Conservation (phyloP, 2,113 vertebrate species). For the Spermophilus dauricus region DNA sequence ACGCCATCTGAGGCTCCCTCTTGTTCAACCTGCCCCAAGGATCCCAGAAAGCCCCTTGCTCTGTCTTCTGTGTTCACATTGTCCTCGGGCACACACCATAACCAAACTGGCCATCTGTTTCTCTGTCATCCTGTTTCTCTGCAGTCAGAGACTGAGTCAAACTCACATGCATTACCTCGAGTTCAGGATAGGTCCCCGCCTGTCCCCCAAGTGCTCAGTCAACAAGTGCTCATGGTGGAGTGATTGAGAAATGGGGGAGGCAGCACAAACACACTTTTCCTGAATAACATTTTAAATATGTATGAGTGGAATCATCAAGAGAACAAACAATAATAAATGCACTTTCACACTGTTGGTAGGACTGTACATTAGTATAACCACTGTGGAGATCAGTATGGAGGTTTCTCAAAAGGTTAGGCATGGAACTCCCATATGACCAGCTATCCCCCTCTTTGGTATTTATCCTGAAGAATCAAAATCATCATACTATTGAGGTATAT, state of each 20-base stretch:
- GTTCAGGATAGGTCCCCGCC: neutral
- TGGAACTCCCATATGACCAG: no score
- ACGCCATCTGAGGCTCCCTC: neutral
- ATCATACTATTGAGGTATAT: no score
- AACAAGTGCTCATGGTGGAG: neutral
- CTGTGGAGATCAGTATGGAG: no score
- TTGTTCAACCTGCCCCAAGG: fast-evolving
- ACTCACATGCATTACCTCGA: neutral
- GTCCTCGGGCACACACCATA: neutral
- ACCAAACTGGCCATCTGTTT: neutral
- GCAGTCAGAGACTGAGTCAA: neutral
- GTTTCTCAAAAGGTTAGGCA: no score
- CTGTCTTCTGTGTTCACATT: neutral
- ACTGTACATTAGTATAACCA: no score
- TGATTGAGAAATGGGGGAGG: neutral
- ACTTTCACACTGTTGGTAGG: no score
- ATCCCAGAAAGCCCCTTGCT: no score
- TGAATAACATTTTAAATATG: neutral
- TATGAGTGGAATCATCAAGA: no score
- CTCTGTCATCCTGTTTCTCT: neutral
- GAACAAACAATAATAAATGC: no score
- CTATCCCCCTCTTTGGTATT: no score
- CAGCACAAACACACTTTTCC: neutral
- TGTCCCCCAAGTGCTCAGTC: neutral
- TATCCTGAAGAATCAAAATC: no score